Base-by-base conservation (phyloP, 2,113 vertebrate species). In the Alouatta palliata region DNA sequence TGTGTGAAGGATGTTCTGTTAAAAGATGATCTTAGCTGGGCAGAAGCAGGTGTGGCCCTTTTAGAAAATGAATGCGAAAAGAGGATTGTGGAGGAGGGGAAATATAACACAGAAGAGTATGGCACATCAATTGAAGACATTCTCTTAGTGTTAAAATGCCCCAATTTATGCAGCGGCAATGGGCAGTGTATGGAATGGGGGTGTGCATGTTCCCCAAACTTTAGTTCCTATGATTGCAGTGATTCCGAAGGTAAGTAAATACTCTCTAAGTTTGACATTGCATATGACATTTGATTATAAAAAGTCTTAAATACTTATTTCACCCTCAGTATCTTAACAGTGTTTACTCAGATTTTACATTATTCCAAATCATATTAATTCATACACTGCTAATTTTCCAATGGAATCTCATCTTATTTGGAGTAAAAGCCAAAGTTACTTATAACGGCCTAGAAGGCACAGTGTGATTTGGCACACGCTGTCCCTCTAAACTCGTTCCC, bases 41-140 rank as follows among this genome's bases (percentile, higher is more conserved):
- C 99, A 97, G 98, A 98, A 47, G 99, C 98, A 14, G 98, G 98
- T 0, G 40, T 99, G 40, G 98, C 99, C 9, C 98, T 99, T 96
- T 98, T 99, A 96, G 99, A 99, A 98, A 99, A 99, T 35, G 99
- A 99, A 98, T 99, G 99, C 90, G 99, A 99, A 98, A 99, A 98
- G 97, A 99, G 98, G 96, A 85, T 99, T 95, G 94, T 99, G 82
- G 99, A 99, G 98, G 98, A 99, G 90, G 95, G 97, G 52, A 95
- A 95, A 93, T 86, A 97, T 80, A 95, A 17, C 70, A 93, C 0
- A n/a, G 73, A 97, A 94, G 94, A 97, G 54, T 86, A 97, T 21
- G 87, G 92, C 3, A 97, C 95, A 45, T 98, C 94, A 0, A 40
- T 98, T 66, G 98, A 94, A 94, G 98, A 98, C 5, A 97, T 98